These are phyloP conservation scores for Agrochola lota DNA, from an alignment of 2,888 invertebrate species.

Conservation along the genomic window DNA sequence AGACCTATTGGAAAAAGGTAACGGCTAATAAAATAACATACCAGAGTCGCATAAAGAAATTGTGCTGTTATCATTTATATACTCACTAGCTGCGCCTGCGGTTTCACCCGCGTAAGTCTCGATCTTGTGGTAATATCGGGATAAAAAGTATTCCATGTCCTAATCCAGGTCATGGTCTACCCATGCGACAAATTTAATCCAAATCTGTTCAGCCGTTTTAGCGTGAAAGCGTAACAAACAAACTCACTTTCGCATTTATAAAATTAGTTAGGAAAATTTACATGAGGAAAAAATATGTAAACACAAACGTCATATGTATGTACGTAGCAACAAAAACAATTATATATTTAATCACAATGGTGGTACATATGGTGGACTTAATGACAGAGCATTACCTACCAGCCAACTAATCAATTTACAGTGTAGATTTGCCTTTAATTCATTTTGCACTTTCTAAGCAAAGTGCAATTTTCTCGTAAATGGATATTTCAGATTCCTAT, in stretches of 20 bases:
- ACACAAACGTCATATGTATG: neutral
- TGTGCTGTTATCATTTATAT: neutral
- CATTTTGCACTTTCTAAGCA: neutral
- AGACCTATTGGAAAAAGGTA: slow-evolving; percentile 13
- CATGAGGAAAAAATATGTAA: neutral
- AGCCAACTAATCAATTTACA: neutral
- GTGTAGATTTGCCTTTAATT: neutral
- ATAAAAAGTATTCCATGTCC: too few species aligned
- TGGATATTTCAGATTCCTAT: slow-evolving; percentile 9
- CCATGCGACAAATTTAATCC: too few species aligned
- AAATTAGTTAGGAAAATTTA: neutral
- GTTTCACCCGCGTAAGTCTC: too few species aligned
- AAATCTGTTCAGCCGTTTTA: too few species aligned
- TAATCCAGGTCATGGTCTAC: too few species aligned
- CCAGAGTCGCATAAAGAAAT: neutral
- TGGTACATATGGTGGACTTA: neutral
- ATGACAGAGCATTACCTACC: neutral
- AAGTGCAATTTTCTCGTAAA: slow-evolving; percentile 8
- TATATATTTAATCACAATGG: neutral
- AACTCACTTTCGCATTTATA: too few species aligned
- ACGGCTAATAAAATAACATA: slow-evolving; percentile 1
- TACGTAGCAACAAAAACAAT: neutral
- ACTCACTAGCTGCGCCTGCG: neutral
- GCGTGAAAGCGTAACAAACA: too few species aligned
- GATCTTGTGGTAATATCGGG: too few species aligned